These are phyloP conservation scores for Lepetodrilus schrolli DNA, from an alignment of 2,888 invertebrate species.

Conservation along the genomic window DNA sequence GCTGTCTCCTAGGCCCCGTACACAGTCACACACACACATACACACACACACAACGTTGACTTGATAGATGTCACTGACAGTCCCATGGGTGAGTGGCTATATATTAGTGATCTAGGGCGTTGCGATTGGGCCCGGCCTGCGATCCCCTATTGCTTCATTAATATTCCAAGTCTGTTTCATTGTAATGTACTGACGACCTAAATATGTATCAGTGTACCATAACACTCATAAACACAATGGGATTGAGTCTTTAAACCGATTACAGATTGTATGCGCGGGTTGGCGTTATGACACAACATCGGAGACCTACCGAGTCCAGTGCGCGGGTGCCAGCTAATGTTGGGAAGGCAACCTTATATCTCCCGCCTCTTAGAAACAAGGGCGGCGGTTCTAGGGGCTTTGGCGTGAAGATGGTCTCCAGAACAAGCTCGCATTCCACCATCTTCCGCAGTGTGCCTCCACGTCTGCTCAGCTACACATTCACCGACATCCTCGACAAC, in stretches of 20 bases:
- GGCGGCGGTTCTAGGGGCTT: background rate
- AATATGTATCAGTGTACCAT: background rate
- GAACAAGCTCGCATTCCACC: constrained; percentile 32
- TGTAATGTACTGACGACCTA: background rate
- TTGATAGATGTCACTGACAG: background rate
- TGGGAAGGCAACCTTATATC: constrained; percentile 1
- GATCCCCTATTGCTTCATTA: too few relatives aligned
- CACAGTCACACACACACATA: background rate
- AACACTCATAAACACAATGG: background rate
- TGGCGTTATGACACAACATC: constrained; percentile 1
- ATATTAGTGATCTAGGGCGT: constrained; percentile 9
- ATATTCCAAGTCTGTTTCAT: too few relatives aligned
- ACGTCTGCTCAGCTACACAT: constrained; percentile 49
- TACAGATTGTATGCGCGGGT: background rate
- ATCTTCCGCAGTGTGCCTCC: constrained; percentile 60
- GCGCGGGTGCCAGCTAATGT: constrained; percentile 5
- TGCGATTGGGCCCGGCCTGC: background rate
- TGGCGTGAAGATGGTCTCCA: constrained; percentile 2
- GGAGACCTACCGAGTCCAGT: background rate
- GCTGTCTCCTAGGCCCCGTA: background rate
- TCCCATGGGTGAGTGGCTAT: background rate
- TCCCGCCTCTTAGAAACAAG: constrained; percentile 3
- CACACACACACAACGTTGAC: background rate
- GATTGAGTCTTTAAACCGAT: constrained; percentile 11
- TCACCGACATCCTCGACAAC: constrained; percentile 44